Conservation (phyloP, 2,797 vertebrate species). For the Brachyalestes nurse region DNA sequence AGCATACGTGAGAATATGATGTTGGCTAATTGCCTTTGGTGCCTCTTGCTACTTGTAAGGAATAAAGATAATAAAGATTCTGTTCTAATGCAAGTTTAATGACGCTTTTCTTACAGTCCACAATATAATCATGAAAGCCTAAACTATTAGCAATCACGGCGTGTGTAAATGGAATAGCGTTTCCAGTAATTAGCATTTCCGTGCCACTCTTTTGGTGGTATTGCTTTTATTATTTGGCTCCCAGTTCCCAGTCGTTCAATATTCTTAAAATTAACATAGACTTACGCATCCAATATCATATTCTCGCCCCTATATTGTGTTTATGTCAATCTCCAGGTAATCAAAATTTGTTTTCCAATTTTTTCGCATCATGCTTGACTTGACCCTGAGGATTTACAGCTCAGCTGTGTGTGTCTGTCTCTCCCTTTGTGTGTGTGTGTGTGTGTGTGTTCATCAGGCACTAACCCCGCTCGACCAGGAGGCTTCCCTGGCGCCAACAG, state of each 20-base stretch:
- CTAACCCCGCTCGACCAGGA: slow-evolving; percentile 93
- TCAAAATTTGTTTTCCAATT: background rate
- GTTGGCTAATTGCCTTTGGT: slow-evolving; percentile 22
- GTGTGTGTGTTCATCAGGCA: slow-evolving; percentile 77
- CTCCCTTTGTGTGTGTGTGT: slow-evolving; percentile 9
- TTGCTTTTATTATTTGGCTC: slow-evolving; percentile 5
- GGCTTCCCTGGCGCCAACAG: slow-evolving; percentile 96
- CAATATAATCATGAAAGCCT: background rate
- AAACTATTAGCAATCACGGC: slow-evolving; percentile 3
- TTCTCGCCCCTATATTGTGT: slow-evolving; percentile 14
- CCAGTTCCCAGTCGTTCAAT: slow-evolving; percentile 3
- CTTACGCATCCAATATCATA: slow-evolving; percentile 23
- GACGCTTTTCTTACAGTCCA: background rate
- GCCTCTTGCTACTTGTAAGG: background rate
- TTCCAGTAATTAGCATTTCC: slow-evolving; percentile 23
- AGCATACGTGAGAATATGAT: slow-evolving; percentile 29
- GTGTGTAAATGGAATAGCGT: background rate
- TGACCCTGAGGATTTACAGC: slow-evolving; percentile 2
- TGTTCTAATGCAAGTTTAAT: slow-evolving; percentile 10
- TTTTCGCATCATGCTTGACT: background rate
- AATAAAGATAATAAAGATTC: background rate
- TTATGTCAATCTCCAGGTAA: slow-evolving; percentile 11
- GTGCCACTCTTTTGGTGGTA: slow-evolving; percentile 13
- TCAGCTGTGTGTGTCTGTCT: slow-evolving; percentile 11
- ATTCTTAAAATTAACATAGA: slow-evolving; percentile 28